phyloP scores from a whole-genome alignment of 1,140 invertebrate species.

The Lepidurus apus region DNA sequence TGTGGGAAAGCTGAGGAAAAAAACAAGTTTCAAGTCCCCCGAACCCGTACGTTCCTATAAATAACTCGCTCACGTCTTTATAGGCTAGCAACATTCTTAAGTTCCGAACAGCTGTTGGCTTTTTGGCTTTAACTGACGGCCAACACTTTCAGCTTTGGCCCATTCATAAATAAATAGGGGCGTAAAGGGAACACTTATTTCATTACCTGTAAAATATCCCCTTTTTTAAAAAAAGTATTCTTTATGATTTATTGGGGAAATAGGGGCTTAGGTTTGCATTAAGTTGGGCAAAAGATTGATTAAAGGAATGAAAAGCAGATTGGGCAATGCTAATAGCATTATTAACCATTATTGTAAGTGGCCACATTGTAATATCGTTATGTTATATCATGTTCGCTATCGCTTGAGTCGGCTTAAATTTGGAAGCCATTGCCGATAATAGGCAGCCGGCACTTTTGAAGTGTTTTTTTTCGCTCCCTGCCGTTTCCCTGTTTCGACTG shows the following conservation, averaged over 20 bases:
- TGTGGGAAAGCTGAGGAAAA: neutral
- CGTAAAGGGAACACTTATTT: neutral
- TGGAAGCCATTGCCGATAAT: neutral
- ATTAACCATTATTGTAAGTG: neutral
- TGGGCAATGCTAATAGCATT: neutral
- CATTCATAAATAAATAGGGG: constrained; percentile 1
- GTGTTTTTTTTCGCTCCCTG: neutral
- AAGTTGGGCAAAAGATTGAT: neutral
- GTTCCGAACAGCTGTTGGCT: neutral
- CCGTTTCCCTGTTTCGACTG: neutral
- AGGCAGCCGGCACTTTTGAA: neutral
- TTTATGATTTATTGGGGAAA: no score
- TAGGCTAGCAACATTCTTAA: neutral
- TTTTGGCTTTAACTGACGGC: neutral
- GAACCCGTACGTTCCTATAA: neutral
- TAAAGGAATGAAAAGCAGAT: neutral
- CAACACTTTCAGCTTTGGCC: neutral
- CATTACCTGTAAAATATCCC: neutral
- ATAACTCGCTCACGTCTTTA: neutral
- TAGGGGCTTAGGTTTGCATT: no score
- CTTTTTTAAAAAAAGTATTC: neutral
- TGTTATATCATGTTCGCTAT: neutral
- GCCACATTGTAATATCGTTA: neutral
- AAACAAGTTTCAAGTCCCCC: neutral
- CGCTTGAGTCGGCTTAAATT: neutral